Percentiles rank a stretch among this genome's conserved stretches.
These are phyloP conservation scores for Thermophis baileyi DNA, from an alignment of 2,113 vertebrate species.

Conservation along the genomic window DNA sequence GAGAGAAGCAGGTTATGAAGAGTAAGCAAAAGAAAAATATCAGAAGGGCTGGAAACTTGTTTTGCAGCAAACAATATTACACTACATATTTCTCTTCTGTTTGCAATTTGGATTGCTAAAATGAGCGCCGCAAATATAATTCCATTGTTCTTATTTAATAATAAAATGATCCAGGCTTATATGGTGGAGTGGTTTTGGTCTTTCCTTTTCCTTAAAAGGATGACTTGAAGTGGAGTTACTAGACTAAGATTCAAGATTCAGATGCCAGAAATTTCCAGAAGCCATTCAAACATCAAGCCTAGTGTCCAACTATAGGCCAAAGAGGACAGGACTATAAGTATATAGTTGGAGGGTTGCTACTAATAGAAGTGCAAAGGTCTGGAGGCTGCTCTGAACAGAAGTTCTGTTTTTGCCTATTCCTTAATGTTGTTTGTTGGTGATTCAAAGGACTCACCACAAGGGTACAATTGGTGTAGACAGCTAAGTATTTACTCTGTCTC, in stretches of 20 bases:
- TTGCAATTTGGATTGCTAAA: background rate
- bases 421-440: background rate
- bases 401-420: background rate
- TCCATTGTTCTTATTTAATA: background rate
- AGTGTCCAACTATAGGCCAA: background rate
- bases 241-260: background rate
- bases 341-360: background rate
- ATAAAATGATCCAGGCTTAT: background rate
- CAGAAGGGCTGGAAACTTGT: background rate
- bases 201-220: background rate
- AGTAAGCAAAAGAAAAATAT: constrained; percentile 15
- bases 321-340: background rate
- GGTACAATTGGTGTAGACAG: background rate
- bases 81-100: background rate
- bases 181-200: background rate
- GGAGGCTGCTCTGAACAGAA: background rate
- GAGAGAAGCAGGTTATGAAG: constrained; percentile 29
- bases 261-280: background rate
- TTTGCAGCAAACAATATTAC: constrained; percentile 12
- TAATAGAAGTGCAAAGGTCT: background rate
- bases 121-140: background rate
- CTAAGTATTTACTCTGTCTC: background rate
- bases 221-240: background rate
- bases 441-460: background rate
- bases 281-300: background rate